These are phyloP conservation scores for Sebastolobus alascanus DNA, from an alignment of 2,797 vertebrate species.

Conservation along the genomic window DNA sequence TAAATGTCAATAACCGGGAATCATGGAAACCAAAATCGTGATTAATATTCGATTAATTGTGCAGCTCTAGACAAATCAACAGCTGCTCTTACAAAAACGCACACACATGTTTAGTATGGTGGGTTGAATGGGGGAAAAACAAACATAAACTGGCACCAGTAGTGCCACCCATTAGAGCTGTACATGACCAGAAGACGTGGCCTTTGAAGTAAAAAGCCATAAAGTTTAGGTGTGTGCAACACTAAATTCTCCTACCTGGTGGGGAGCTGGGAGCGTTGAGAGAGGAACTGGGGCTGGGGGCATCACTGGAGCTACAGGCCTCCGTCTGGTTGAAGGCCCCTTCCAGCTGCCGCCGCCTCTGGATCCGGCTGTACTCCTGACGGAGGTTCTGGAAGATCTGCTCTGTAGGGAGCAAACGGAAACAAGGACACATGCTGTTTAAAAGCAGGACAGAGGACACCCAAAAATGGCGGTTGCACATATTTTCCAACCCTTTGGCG, in stretches of 20 bases:
- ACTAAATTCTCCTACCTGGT: constrained; percentile 82
- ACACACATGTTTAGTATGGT: background rate
- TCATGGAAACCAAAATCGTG: too few relatives aligned
- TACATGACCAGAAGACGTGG: background rate
- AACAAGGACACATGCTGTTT: constrained; percentile 11
- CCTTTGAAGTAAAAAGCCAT: background rate
- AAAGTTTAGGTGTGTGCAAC: background rate
- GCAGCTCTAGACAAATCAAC: background rate
- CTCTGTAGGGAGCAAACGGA: constrained; percentile 79
- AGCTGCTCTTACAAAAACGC: background rate
- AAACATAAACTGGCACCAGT: background rate
- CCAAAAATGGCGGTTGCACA: background rate
- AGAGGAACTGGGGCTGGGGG: constrained; percentile 85
- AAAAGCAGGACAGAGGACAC: background rate
- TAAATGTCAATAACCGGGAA: too few relatives aligned
- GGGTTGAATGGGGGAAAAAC: background rate
- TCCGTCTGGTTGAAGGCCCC: constrained; percentile 91
- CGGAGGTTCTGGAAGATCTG: constrained; percentile 96
- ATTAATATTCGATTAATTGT: too few relatives aligned
- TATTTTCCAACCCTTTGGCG: background rate
- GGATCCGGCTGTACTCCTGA: constrained; percentile 94
- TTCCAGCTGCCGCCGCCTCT: constrained; percentile 93
- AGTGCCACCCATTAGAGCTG: background rate
- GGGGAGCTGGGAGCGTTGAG: constrained; percentile 90
- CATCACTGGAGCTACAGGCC: constrained; percentile 86